Evolutionary conservation across 64 coral and sea anemone genomes (phyloP).

Genomic region (Acropora yongei): DNA sequence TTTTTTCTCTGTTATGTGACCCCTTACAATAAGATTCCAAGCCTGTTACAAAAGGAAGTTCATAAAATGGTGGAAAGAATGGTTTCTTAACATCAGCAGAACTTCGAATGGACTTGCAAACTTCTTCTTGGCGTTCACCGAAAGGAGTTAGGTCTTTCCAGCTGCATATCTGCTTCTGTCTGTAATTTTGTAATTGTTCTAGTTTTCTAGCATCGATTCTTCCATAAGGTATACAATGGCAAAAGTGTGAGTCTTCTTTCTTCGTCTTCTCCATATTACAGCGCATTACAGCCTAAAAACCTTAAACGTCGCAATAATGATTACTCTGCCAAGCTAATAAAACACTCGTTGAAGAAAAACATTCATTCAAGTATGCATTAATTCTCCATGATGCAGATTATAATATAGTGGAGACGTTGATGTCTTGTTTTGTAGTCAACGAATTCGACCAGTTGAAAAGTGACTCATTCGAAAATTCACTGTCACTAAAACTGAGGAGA

Average conservation of each 20-base stretch:
- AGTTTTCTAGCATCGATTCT: slow-evolving; percentile 69
- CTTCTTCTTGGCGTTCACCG: slow-evolving; percentile 14
- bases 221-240: slow-evolving; percentile 67
- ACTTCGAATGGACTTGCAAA: neutral
- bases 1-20: neutral
- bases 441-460: too few species aligned
- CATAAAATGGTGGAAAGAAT: slow-evolving; percentile 70
- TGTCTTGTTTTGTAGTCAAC: too few species aligned
- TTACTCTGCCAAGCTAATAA: too few species aligned
- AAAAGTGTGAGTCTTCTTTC: neutral
- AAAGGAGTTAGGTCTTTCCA: slow-evolving; percentile 61
- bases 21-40: neutral
- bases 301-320: too few species aligned
- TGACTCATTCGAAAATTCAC: too few species aligned
- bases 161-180: slow-evolving; percentile 46
- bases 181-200: slow-evolving; percentile 53
- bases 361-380: too few species aligned
- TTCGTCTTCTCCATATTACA: slow-evolving; percentile 18
- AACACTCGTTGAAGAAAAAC: too few species aligned
- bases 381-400: too few species aligned
- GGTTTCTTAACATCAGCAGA: neutral
- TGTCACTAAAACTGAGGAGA: too few species aligned
- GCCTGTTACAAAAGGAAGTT: neutral
- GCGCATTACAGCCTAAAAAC: neutral
- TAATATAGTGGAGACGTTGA: too few species aligned